Evolutionary conservation across 2,797 vertebrate species (phyloP).

Genomic region (Erpetoichthys calabaricus): DNA sequence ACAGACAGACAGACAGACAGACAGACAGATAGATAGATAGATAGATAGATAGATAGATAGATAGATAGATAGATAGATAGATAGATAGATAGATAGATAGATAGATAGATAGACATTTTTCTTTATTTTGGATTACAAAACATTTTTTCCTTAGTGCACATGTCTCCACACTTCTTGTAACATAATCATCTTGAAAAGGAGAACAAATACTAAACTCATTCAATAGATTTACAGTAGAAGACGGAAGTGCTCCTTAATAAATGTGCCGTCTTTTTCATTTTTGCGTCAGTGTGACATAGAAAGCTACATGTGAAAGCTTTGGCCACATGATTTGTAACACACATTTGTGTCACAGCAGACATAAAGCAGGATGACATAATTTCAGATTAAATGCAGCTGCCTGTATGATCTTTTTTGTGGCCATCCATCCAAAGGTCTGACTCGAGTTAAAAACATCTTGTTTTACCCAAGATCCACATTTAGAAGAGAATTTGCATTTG

Average conservation of each 20-base stretch:
- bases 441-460: too few relatives aligned
- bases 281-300: constrained; percentile 9
- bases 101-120: too few relatives aligned
- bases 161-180: too few relatives aligned
- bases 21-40: too few relatives aligned
- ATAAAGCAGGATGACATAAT: constrained; percentile 36
- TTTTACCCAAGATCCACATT: constrained; percentile 4
- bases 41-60: too few relatives aligned
- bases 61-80: too few relatives aligned
- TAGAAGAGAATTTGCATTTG: background rate
- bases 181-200: background rate
- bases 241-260: constrained; percentile 22
- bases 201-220: background rate
- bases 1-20: too few relatives aligned
- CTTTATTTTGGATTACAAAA: too few relatives aligned
- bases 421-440: constrained; percentile 24
- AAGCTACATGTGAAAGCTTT: constrained; percentile 24
- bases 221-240: background rate
- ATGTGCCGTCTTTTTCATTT: constrained; percentile 28
- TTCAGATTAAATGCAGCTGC: constrained; percentile 21
- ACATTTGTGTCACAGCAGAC: background rate
- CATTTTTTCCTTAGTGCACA: too few relatives aligned
- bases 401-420: constrained; percentile 29
- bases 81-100: too few relatives aligned
- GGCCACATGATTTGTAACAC: constrained; percentile 21